These are phyloP conservation scores for Apotomis betuletana DNA, from an alignment of 2,888 invertebrate species.

Conservation along the genomic window DNA sequence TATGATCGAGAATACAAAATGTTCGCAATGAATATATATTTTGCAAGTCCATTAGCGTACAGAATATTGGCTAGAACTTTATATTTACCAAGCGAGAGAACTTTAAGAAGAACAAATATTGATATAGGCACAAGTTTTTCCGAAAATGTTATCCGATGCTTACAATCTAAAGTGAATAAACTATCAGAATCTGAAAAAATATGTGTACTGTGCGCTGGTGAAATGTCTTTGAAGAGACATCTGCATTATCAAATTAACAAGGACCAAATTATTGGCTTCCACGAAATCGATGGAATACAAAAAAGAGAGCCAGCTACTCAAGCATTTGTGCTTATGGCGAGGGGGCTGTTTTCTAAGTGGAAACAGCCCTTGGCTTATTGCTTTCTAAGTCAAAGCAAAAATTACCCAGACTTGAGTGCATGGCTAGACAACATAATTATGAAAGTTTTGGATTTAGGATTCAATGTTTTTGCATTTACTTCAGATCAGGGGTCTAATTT, in stretches of 20 bases:
- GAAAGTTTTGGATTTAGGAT: slow-evolving; percentile 27
- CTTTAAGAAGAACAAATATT: slow-evolving; percentile 19
- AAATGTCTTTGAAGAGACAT: slow-evolving; percentile 33
- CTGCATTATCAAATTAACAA: slow-evolving; percentile 36
- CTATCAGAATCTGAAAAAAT: slow-evolving; percentile 27
- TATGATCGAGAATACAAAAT: slow-evolving; percentile 34
- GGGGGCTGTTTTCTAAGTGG: slow-evolving; percentile 34
- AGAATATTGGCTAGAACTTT: slow-evolving; percentile 25
- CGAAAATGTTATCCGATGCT: slow-evolving; percentile 6
- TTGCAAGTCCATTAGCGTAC: slow-evolving; percentile 39
- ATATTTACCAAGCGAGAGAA: slow-evolving; percentile 25
- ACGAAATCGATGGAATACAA: slow-evolving; percentile 33
- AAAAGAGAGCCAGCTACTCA: slow-evolving; percentile 26
- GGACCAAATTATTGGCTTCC: slow-evolving; percentile 41
- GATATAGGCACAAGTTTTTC: slow-evolving; percentile 7
- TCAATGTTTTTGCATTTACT: slow-evolving; percentile 27
- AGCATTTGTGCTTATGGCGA: slow-evolving; percentile 34
- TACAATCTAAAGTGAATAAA: slow-evolving; percentile 11
- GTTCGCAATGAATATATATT: slow-evolving; percentile 40
- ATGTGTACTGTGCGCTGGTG: slow-evolving; percentile 30
- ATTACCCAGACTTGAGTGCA: slow-evolving; percentile 18
- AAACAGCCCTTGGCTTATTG: slow-evolving; percentile 35
- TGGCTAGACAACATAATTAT: slow-evolving; percentile 33
- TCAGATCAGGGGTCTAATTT: slow-evolving; percentile 37
- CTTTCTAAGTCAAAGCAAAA: slow-evolving; percentile 24